Conservation (phyloP, 2,113 vertebrate genomes). For the Gasterosteus aculeatus region DNA sequence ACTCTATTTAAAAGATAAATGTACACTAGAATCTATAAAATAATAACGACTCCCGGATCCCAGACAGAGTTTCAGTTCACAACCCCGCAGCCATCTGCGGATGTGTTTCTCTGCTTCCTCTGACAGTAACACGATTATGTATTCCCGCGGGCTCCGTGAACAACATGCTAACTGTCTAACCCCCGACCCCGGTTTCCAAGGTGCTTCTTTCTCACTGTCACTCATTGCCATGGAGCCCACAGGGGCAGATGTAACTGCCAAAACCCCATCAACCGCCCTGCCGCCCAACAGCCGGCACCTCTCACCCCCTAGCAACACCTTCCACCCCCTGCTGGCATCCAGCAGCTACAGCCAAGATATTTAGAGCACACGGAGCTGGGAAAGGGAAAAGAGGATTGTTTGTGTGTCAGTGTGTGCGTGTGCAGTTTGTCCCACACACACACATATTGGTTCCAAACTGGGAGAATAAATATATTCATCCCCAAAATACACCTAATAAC, state of each 20-base stretch:
- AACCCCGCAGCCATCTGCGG: conserved; percentile 12
- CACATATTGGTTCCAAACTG: background rate
- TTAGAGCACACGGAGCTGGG: background rate
- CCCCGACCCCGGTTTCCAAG: conserved; percentile 36
- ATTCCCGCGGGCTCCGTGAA: conserved; percentile 30
- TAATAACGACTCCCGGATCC: background rate
- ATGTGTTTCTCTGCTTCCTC: conserved; percentile 10
- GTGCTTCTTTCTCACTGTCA: conserved; percentile 42
- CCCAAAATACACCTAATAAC: background rate
- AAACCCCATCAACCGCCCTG: conserved; percentile 28
- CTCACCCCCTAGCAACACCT: conserved; percentile 37
- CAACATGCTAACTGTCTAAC: conserved; percentile 51
- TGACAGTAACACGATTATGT: conserved; percentile 40
- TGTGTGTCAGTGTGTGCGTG: conserved; percentile 8
- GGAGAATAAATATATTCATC: background rate
- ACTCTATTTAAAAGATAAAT: background rate
- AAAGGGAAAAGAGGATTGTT: background rate
- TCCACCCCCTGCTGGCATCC: conserved; percentile 29
- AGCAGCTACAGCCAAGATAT: conserved; percentile 16
- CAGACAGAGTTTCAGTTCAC: background rate
- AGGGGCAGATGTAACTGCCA: conserved; percentile 55
- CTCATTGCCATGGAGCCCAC: conserved; percentile 23
- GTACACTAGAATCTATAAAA: background rate
- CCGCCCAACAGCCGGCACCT: conserved; percentile 40
- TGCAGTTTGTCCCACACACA: background rate